phyloP scores from a whole-genome alignment of 92 coral and sea anemone species.

The Pocillopora meandrina region DNA sequence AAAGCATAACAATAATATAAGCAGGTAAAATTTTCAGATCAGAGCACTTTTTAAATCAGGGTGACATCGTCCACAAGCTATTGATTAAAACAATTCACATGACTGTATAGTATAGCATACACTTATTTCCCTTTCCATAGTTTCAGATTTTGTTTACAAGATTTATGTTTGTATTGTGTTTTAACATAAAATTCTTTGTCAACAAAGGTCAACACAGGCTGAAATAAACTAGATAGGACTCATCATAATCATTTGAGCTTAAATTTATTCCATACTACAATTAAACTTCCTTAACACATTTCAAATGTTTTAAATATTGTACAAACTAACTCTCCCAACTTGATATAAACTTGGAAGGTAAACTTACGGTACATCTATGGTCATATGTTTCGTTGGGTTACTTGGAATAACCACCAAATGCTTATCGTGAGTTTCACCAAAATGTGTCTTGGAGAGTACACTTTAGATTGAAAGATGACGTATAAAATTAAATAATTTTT shows the following conservation, averaged over 20 bases:
- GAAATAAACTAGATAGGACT: too few species aligned
- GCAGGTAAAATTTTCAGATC: background rate
- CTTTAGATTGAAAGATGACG: conserved; percentile 36
- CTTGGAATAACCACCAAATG: conserved; percentile 86
- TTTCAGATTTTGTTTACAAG: too few species aligned
- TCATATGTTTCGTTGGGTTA: conserved; percentile 79
- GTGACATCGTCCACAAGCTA: background rate
- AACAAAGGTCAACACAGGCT: too few species aligned
- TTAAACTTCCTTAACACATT: too few species aligned
- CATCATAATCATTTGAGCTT: too few species aligned
- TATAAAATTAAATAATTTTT: background rate
- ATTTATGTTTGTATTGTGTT: too few species aligned
- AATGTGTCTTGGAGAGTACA: conserved; percentile 82
- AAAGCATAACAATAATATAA: background rate
- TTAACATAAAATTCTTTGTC: too few species aligned
- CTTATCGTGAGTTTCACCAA: conserved; percentile 83
- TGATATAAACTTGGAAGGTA: background rate
- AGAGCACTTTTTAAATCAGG: background rate
- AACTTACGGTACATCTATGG: conserved; percentile 96
- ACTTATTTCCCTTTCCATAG: too few species aligned
- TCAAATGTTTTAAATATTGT: background rate
- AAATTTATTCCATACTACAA: too few species aligned
- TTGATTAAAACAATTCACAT: background rate
- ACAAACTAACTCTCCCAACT: background rate
- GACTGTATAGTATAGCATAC: background rate